phyloP scores from a whole-genome alignment of 2,113 vertebrate species.

The Falcunculus frontatus region DNA sequence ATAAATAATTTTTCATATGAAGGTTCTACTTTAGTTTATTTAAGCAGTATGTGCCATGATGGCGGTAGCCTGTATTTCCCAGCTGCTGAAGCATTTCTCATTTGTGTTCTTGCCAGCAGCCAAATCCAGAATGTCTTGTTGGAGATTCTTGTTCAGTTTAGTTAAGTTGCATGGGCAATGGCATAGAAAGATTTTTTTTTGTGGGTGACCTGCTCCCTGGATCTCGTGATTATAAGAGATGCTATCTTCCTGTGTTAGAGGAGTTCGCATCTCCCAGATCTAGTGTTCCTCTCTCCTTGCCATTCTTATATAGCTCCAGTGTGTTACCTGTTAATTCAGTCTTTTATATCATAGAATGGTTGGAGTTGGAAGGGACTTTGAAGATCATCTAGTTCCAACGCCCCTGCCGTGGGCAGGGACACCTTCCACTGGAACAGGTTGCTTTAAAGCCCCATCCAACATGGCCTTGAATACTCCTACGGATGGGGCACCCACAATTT shows the following conservation, averaged over 20 bases:
- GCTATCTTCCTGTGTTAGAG: neutral
- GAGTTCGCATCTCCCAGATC: neutral
- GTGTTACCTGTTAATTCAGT: neutral
- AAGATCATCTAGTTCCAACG: neutral
- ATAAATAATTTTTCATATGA: neutral
- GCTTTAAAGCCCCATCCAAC: neutral
- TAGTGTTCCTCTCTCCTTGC: neutral
- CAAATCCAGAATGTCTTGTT: neutral
- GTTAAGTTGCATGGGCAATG: neutral
- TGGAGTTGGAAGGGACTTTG: neutral
- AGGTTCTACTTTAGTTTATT: neutral
- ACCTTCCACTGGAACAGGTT: neutral
- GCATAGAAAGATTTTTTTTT: neutral
- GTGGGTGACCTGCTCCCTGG: neutral
- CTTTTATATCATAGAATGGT: neutral
- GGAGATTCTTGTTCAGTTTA: neutral
- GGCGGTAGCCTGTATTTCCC: neutral
- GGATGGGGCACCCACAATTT: neutral
- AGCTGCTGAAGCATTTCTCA: constrained; percentile 8
- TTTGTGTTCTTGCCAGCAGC: constrained; percentile 33
- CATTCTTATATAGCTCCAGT: neutral
- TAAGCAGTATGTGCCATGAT: neutral
- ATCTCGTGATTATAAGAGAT: neutral
- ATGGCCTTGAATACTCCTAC: neutral
- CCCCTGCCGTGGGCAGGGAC: neutral